Conservation (phyloP, 2,888 invertebrate genomes). For the Polyploca ridens region DNA sequence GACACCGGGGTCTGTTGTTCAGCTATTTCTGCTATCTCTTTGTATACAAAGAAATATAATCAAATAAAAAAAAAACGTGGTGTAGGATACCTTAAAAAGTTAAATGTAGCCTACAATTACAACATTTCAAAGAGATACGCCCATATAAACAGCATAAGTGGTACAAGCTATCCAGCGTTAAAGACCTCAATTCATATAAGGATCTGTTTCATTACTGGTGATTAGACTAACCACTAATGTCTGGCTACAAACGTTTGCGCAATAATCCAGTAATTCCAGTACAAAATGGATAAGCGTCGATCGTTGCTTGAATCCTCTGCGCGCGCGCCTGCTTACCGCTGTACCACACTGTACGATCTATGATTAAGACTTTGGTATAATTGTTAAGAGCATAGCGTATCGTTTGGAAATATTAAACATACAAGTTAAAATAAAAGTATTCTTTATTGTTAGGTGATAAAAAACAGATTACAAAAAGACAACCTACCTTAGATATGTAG, state of each 20-base stretch:
- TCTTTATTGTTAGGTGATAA: no score
- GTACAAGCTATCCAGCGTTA: slow-evolving; percentile 27
- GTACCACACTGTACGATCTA: slow-evolving; percentile 44
- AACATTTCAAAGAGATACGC: background rate
- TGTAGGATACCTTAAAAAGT: background rate
- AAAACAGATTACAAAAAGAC: no score
- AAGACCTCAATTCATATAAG: slow-evolving; percentile 45
- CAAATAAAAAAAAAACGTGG: no score
- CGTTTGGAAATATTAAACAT: background rate
- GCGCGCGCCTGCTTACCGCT: slow-evolving; percentile 34
- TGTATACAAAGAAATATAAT: no score
- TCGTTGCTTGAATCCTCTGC: slow-evolving; percentile 35
- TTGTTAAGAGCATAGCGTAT: background rate
- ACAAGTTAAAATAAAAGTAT: no score
- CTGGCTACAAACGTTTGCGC: slow-evolving; percentile 43
- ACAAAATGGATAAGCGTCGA: slow-evolving; percentile 31
- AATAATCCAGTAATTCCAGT: slow-evolving; percentile 47
- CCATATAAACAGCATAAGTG: background rate
- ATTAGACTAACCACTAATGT: slow-evolving; percentile 64
- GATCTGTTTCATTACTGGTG: slow-evolving; percentile 57
- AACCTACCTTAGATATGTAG: no score
- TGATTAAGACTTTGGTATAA: slow-evolving; percentile 35
- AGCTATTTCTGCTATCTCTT: background rate
- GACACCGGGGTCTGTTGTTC: background rate
- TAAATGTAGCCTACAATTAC: background rate